Evolutionary conservation across 2,888 invertebrate genomes (phyloP).

Genomic region (Fragum fragum): DNA sequence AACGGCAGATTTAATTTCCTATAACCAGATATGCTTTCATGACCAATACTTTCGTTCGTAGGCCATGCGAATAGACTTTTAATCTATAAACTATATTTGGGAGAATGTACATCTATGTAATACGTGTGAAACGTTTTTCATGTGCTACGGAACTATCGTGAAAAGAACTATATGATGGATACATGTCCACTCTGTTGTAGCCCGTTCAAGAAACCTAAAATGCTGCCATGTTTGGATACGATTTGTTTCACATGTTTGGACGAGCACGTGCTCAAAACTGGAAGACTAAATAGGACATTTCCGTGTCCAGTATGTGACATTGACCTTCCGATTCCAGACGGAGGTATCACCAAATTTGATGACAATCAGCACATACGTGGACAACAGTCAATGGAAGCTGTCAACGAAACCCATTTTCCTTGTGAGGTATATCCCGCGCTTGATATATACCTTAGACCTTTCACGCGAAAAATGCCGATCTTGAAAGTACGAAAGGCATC

Average conservation of each 20-base stretch:
- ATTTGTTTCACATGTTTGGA: constrained; percentile 65
- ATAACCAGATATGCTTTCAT: no score
- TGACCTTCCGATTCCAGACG: constrained; percentile 58
- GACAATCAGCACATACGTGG: constrained; percentile 60
- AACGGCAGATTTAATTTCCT: no score
- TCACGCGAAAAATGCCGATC: no score
- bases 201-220: constrained; percentile 60
- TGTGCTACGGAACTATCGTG: no score
- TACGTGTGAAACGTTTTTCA: no score
- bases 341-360: constrained; percentile 60
- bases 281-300: constrained; percentile 48
- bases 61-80: no score
- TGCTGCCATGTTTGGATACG: constrained; percentile 68
- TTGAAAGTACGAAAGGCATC: no score
- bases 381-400: constrained; percentile 37
- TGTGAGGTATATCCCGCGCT: constrained; percentile 62
- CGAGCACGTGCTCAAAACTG: constrained; percentile 59
- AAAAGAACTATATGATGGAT: constrained; percentile 37
- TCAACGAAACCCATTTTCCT: constrained; percentile 21
- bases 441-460: no score
- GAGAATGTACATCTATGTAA: no score
- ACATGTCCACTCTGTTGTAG: constrained; percentile 64
- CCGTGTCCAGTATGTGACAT: constrained; percentile 64
- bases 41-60: neutral
- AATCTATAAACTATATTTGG: no score